Evolutionary conservation across 2,888 invertebrate species (phyloP), one percentile per base, ranked within the genome.

Genomic region (Aleiodes alternator): DNA sequence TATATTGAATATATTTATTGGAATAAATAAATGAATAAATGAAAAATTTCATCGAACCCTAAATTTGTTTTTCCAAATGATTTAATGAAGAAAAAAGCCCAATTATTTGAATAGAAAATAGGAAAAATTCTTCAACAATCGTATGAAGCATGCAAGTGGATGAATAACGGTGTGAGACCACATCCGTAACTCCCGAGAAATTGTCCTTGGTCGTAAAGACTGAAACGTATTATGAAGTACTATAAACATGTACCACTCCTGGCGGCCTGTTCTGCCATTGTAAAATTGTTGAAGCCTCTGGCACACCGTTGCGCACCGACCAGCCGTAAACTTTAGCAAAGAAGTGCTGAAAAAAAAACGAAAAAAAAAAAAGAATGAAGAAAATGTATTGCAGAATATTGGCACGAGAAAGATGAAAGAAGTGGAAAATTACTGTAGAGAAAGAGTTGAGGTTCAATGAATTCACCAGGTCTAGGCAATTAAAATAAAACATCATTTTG

Each of bases 221-320:
- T 79, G 79, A 79, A 83, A 84, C 79, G 82, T 86, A 84, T 84
- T 84, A 84, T 84, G 83, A 85, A 82, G 83, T 82, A 85, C 83
- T 85, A 84, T 87, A 87, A 87, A 87, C 82, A 80, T 83, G 83
- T 82, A 82, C 76, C 83, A 83, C 84, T 85, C 81, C 83, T 80
- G 82, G 69, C 69, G 51, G 51, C 72, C 69, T 69, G 80, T 64
- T 78, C 78, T 59, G 38, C 51, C 69, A 55, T 34, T 50, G 12
- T 34, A 69, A 23, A 29, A 31, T 23, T n/a, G 48, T 50, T 66
- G 16, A 66, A 66, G 34, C 64, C 64, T 75, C 77, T 72, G 73
- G 48, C 29, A 70, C 61, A 16, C 14, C 12, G 31, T 23, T 56
- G 34, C 59, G 38, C 59, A 59, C 66, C 23, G 23, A 23, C 76